These are phyloP conservation scores for Yponomeuta malinellus DNA, from an alignment of 2,888 invertebrate species.

Conservation along the genomic window DNA sequence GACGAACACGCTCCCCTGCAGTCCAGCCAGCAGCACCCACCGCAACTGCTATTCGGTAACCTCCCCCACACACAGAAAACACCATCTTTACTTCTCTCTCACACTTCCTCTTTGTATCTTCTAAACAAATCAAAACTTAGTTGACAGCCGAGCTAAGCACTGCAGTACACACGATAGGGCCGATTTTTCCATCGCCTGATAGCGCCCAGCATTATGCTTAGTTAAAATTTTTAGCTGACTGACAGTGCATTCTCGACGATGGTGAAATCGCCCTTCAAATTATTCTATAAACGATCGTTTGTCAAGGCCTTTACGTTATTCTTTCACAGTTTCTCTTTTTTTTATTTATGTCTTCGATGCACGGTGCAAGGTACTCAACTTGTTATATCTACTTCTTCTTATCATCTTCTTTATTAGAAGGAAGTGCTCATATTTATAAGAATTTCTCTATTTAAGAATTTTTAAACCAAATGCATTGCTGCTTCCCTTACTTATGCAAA, in stretches of 20 bases:
- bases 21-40: slow-evolving; percentile 40
- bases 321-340: slow-evolving; percentile 10
- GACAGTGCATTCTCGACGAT: too few relatives aligned
- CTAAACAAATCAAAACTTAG: neutral
- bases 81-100: neutral
- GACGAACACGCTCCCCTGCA: slow-evolving; percentile 75
- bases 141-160: too few relatives aligned
- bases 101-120: neutral
- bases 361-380: slow-evolving; percentile 10
- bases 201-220: too few relatives aligned
- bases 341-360: slow-evolving; percentile 9
- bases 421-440: neutral
- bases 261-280: neutral
- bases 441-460: neutral
- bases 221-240: too few relatives aligned
- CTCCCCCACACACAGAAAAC: neutral
- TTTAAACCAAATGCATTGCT: neutral
- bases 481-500: neutral
- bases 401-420: neutral
- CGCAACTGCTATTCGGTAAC: slow-evolving; percentile 77
- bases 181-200: too few relatives aligned
- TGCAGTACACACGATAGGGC: too few relatives aligned
- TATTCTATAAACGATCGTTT: neutral
- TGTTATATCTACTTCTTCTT: slow-evolving; percentile 21
- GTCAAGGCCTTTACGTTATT: neutral